Base-by-base conservation (phyloP, 1,140 invertebrate species). In the Hyles vespertilio region DNA sequence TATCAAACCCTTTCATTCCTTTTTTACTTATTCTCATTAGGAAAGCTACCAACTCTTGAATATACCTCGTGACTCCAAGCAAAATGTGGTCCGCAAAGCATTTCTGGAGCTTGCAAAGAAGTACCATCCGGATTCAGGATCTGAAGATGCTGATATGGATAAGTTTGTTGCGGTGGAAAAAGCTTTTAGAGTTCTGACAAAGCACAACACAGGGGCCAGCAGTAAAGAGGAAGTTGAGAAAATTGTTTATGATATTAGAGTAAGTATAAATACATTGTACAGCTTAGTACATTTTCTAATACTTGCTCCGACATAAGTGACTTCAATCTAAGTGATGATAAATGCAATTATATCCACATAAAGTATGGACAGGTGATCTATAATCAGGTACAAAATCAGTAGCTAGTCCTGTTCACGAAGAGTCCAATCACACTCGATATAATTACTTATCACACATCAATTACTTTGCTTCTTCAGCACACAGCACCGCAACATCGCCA, bases 401-500 rank as follows among this genome's bases (percentile, higher is more conserved):
- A 22, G 22, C 22, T 22, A 22, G 22, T 22, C 22, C 1, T 22
- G 22, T 22, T 22, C 22, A 22, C 22, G 2, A 22, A 22, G 2
- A 22, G 22, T 22, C 22, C 22, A 22, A 22, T 22, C 22, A 22
- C n/a, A n/a, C n/a, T n/a, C n/a, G n/a, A n/a, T n/a, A n/a, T n/a
- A n/a, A n/a, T n/a, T n/a, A 36, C 36, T 5, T 10, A 47, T 5
- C 12, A n/a, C 7, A n/a, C 5, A 10, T 5, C 5, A 48, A 3
- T 10, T 48, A 11, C 5, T 48, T 51, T n/a, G 12, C 4, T 10
- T 65, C 46, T 64, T 3, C 63, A 95, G 92, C 95, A 97, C 72
- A 96, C 94, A 61, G 95, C 94, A 12, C 96, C 96, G 0, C 96
- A 97, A 81, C 96, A 98, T 78, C 91, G 96, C 34, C 96, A 96